Evolutionary conservation across 2,888 invertebrate species (phyloP), one percentile per base, ranked within the genome.

Genomic region (Dynastes hyllus): DNA sequence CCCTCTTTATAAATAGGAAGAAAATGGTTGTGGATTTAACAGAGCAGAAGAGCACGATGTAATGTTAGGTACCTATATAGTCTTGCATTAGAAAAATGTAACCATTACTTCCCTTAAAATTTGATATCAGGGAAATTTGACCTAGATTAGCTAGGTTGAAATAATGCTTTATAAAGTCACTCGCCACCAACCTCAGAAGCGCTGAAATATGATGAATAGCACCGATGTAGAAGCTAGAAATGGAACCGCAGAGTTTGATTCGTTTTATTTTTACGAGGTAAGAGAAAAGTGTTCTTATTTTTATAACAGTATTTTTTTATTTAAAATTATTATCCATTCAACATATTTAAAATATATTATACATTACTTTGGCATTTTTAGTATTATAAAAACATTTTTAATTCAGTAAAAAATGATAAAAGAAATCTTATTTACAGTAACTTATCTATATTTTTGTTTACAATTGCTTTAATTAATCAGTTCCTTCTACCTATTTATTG

Each of bases 201-300:
- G 1, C 22, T 22, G 29, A 16, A 61, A 27, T 22, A 61, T 61
- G 61, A 11, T 11, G 11, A 61, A 61, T 61, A 22, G 5, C 5
- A 61, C 61, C 2, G 22, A 22, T 22, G 22, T 22, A 22, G n/a
- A 53, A 53, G 1, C 27, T 50, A 11, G 13, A 16, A 70, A 70
- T 53, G 51, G 5, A 1, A 70, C 50, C 11, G 50, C n/a, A 9
- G 53, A 1, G 6, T 51, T 79, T 37, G 77, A 80, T 75, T 80
- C 80, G 0, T 80, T 78, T 70, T 80, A 80, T 40, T 80, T 80
- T 79, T 80, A 80, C 22, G 80, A 80, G 80, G 80, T 80, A 73
- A 80, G 80, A 58, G 37, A n/a, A 40, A 11, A n/a, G 3, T 29
- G 16, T 32, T 53, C 16, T 63, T 29, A 63, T 27, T 61, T 61